Percentiles rank a stretch among this genome's conserved stretches.
Conservation (phyloP, 1,140 invertebrate genomes). For the Scaptomyza montana region DNA sequence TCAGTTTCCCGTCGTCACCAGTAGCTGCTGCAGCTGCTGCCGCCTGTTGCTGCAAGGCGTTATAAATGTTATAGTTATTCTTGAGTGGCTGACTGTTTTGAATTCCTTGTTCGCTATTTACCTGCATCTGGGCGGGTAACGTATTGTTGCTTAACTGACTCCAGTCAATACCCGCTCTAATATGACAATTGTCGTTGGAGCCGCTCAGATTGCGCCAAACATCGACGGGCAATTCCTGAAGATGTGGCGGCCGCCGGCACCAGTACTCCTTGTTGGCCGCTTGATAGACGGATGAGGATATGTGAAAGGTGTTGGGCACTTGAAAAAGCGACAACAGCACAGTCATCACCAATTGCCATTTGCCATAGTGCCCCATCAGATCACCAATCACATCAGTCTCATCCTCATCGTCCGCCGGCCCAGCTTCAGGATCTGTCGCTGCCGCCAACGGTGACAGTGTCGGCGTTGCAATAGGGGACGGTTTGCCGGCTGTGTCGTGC, state of each 20-base stretch:
- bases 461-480: constrained; percentile 64
- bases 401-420: constrained; percentile 83
- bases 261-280: constrained; percentile 86
- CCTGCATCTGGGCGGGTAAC: constrained; percentile 47
- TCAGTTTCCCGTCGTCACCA: constrained; percentile 35
- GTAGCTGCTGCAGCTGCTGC: constrained; percentile 12
- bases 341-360: constrained; percentile 89
- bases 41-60: constrained; percentile 42
- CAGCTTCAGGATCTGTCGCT: constrained; percentile 25
- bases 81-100: constrained; percentile 25
- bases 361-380: constrained; percentile 89
- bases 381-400: constrained; percentile 87
- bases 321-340: constrained; percentile 89
- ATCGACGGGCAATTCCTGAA: constrained; percentile 84
- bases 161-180: constrained; percentile 77
- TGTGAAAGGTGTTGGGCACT: constrained; percentile 90
- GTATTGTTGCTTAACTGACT: constrained; percentile 51
- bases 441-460: constrained; percentile 61
- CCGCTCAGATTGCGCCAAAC: constrained; percentile 87
- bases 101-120: constrained; percentile 20
- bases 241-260: constrained; percentile 86
- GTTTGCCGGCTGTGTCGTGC: constrained; percentile 71
- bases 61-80: constrained; percentile 21
- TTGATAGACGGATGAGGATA: constrained; percentile 88
- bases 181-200: constrained; percentile 84